phyloP scores from a whole-genome alignment of 1,140 invertebrate genomes.

The Probaryconus sp. region DNA sequence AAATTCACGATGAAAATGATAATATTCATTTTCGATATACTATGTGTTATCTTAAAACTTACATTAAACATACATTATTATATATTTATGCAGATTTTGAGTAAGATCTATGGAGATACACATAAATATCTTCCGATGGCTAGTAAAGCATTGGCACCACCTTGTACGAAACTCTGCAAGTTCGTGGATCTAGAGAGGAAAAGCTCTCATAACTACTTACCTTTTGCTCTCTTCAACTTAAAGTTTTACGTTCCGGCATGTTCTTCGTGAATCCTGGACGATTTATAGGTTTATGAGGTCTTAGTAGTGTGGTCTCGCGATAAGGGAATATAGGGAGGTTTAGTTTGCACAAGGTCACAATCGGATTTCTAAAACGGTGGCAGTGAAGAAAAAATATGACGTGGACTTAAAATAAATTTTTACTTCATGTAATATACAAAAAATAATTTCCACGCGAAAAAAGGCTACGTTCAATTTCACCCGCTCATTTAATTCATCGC shows the following conservation, averaged over 20 bases:
- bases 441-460: too few species aligned
- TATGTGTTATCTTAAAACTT: background rate
- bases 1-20: too few species aligned
- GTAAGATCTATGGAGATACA: constrained; percentile 1
- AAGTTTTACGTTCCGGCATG: constrained; percentile 56
- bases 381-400: constrained; percentile 19
- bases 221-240: constrained; percentile 52
- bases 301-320: constrained; percentile 47
- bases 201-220: constrained; percentile 51
- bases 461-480: too few species aligned
- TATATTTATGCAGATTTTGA: background rate
- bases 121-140: constrained; percentile 26
- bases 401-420: constrained; percentile 4
- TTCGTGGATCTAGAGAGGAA: constrained; percentile 30
- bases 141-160: constrained; percentile 25
- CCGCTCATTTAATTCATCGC: too few species aligned
- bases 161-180: constrained; percentile 45
- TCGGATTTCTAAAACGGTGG: constrained; percentile 27
- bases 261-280: constrained; percentile 41
- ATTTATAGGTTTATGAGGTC: constrained; percentile 63
- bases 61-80: constrained; percentile 2
- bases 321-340: constrained; percentile 50
- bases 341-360: constrained; percentile 45
- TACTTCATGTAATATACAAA: too few species aligned
- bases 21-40: too few species aligned